Evolutionary conservation across 2,797 vertebrate genomes (phyloP).

Genomic region (Characodon lateralis): DNA sequence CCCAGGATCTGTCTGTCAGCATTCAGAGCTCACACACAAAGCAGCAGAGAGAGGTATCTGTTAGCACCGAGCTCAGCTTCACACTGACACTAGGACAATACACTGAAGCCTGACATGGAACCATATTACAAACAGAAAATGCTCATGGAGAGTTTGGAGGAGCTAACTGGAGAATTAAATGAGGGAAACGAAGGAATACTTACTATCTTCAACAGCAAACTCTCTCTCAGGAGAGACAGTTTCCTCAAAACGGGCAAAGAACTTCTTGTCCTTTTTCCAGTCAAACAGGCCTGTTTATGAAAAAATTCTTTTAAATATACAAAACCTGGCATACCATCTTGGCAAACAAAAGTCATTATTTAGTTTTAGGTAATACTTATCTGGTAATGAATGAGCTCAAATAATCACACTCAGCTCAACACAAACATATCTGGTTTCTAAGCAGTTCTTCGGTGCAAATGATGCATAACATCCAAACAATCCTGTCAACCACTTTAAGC

Average conservation of each 20-base stretch:
- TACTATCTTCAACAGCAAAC: constrained; percentile 71
- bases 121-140: constrained; percentile 23
- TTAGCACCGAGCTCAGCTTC: constrained; percentile 53
- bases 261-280: constrained; percentile 80
- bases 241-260: constrained; percentile 78
- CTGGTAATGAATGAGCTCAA: constrained; percentile 63
- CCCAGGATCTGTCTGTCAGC: constrained; percentile 74
- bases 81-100: constrained; percentile 47
- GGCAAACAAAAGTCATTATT: neutral
- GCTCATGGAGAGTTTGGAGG: constrained; percentile 10
- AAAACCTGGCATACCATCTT: neutral
- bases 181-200: constrained; percentile 38
- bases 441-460: constrained; percentile 42
- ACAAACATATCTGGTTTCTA: constrained; percentile 64
- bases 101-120: constrained; percentile 34
- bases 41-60: constrained; percentile 47
- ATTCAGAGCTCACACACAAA: constrained; percentile 54
- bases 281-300: constrained; percentile 77
- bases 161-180: constrained; percentile 11
- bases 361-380: constrained; percentile 19
- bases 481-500: constrained; percentile 21
- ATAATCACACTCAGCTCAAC: constrained; percentile 26
- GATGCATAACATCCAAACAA: constrained; percentile 33
- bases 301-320: neutral
- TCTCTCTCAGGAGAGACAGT: constrained; percentile 70